Evolutionary conservation across 2,113 vertebrate species (phyloP).

Genomic region (Phocoena phocoena): DNA sequence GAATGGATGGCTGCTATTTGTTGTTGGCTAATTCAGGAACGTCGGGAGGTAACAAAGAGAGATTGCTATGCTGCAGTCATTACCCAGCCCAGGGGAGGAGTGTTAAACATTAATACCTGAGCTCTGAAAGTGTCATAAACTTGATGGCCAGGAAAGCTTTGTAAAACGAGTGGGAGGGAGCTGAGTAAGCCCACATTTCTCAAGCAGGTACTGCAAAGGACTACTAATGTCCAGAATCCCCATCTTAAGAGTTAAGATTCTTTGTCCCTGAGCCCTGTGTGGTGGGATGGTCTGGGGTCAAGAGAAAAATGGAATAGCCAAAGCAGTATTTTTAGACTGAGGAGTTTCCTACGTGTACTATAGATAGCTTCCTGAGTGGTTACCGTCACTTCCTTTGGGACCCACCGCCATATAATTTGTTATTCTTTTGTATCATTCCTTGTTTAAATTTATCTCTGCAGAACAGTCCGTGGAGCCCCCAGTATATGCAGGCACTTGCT

Average conservation of each 20-base stretch:
- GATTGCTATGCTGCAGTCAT: not conserved
- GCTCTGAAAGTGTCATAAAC: not conserved
- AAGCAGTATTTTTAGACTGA: not conserved
- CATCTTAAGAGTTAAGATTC: not conserved
- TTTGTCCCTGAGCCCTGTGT: not conserved
- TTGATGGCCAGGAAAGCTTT: not conserved
- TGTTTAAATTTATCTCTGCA: not conserved
- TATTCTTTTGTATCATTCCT: not conserved
- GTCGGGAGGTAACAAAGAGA: slow-evolving; percentile 58
- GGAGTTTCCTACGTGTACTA: not conserved
- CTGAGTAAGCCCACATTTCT: not conserved
- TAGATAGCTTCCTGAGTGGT: not conserved
- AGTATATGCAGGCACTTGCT: not conserved
- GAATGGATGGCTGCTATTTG: slow-evolving; percentile 8
- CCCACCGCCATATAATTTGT: not conserved
- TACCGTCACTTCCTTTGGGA: not conserved
- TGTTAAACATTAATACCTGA: not conserved
- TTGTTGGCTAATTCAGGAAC: not conserved
- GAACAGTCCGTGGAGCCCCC: not conserved
- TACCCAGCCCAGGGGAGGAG: not conserved
- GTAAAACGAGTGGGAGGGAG: no score
- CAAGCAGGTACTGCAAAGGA: not conserved
- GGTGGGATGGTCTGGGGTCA: not conserved
- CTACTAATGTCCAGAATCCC: not conserved
- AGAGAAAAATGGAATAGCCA: not conserved